These are phyloP conservation scores for Alloplasta piceator DNA, from an alignment of 2,888 invertebrate species.

Conservation along the genomic window DNA sequence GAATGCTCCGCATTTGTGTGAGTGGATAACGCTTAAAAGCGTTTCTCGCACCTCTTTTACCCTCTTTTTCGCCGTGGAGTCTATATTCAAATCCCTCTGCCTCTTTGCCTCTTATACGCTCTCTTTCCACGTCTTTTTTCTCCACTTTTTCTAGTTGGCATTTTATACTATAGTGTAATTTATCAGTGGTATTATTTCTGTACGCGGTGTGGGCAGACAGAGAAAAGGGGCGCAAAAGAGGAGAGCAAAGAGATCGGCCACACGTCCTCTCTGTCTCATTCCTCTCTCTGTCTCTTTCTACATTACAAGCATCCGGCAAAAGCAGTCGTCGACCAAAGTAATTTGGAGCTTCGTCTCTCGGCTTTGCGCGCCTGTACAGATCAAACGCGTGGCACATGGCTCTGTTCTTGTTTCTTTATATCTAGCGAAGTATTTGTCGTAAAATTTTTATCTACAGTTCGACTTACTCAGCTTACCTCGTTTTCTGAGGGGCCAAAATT, in stretches of 20 bases:
- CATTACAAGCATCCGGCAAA: conserved; percentile 23
- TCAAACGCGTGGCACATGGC: too few relatives aligned
- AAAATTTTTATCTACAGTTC: too few relatives aligned
- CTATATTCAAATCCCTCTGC: conserved; percentile 43
- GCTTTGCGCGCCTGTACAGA: too few relatives aligned
- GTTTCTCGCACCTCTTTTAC: conserved; percentile 56
- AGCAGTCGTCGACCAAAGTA: conserved; percentile 46
- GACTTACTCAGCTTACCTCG: too few relatives aligned
- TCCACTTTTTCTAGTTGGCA: conserved; percentile 34
- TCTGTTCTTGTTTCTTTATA: too few relatives aligned
- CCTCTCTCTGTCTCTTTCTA: conserved; percentile 36
- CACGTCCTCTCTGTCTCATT: conserved; percentile 7
- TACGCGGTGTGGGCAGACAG: conserved; percentile 67
- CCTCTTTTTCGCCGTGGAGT: conserved; percentile 47
- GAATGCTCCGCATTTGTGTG: too few relatives aligned
- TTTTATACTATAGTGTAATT: conserved; percentile 55
- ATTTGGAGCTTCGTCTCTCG: conserved; percentile 54
- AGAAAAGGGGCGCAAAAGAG: conserved; percentile 55
- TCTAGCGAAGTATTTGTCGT: too few relatives aligned
- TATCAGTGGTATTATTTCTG: conserved; percentile 68
- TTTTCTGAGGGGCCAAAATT: too few relatives aligned
- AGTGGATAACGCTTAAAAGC: too few relatives aligned
- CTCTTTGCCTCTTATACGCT: conserved; percentile 40
- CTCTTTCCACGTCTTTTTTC: conserved; percentile 8
- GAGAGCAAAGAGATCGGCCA: conserved; percentile 25